These are phyloP conservation scores for Procambarus clarkii DNA, from an alignment of 1,140 invertebrate species.

Conservation along the genomic window DNA sequence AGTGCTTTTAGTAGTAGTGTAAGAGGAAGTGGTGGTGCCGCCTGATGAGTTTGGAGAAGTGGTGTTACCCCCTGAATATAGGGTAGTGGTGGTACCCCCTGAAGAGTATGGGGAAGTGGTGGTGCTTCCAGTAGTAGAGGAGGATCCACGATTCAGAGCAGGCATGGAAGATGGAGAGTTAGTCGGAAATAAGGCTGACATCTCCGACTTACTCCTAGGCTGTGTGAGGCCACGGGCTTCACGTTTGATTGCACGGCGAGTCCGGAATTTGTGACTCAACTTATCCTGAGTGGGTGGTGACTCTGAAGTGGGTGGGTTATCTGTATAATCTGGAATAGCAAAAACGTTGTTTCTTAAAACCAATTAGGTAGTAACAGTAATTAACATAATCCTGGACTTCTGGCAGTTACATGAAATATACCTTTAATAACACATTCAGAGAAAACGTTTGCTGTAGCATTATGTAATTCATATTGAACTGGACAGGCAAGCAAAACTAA, in stretches of 20 bases:
- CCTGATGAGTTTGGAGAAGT: not conserved
- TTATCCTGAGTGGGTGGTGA: constrained; percentile 71
- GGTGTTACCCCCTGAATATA: not conserved
- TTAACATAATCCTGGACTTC: too few species aligned
- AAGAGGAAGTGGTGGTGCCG: constrained; percentile 8
- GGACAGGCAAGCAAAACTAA: not conserved
- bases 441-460: not conserved
- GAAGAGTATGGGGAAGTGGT: constrained; percentile 3
- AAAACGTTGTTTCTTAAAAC: not conserved
- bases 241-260: constrained; percentile 67
- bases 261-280: constrained; percentile 66
- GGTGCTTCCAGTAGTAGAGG: constrained; percentile 13
- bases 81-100: not conserved
- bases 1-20: constrained; percentile 1
- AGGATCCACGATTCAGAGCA: constrained; percentile 42
- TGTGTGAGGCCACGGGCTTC: constrained; percentile 71
- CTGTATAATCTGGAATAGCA: constrained; percentile 63
- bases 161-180: constrained; percentile 45
- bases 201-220: constrained; percentile 71
- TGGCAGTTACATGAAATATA: not conserved
- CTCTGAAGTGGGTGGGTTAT: constrained; percentile 72
- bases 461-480: not conserved
- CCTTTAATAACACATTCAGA: not conserved
- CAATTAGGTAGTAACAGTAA: too few species aligned
- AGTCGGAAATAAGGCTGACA: constrained; percentile 33